phyloP scores from a whole-genome alignment of 2,888 invertebrate genomes.

The Frankliniella fusca region DNA sequence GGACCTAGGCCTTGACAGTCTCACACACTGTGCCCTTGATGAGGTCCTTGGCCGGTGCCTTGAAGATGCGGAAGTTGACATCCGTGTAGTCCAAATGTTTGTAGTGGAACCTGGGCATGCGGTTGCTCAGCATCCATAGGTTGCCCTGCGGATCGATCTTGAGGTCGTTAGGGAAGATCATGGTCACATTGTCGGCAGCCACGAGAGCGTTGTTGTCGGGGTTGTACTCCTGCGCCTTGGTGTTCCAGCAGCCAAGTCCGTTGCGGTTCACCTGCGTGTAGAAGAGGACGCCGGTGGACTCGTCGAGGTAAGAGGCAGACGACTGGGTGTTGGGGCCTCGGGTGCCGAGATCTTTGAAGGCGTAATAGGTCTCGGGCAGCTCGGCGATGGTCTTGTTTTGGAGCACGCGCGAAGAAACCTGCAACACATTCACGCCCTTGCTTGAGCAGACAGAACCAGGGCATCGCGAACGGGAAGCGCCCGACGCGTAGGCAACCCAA shows the following conservation, averaged over 20 bases:
- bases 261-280: conserved; percentile 73
- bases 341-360: conserved; percentile 70
- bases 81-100: conserved; percentile 58
- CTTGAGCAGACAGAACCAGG: conserved; percentile 59
- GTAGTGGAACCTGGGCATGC: conserved; percentile 68
- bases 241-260: conserved; percentile 75
- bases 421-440: no score
- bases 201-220: conserved; percentile 60
- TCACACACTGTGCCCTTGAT: conserved; percentile 64
- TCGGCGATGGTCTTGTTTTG: conserved; percentile 68
- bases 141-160: conserved; percentile 66
- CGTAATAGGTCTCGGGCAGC: conserved; percentile 57
- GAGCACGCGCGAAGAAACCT: conserved; percentile 49
- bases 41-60: conserved; percentile 60
- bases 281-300: conserved; percentile 64
- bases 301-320: conserved; percentile 67
- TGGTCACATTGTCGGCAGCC: conserved; percentile 57
- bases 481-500: background rate
- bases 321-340: conserved; percentile 69
- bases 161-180: conserved; percentile 77
- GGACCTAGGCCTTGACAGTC: conserved; percentile 30
- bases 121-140: conserved; percentile 75
- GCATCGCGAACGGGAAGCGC: conserved; percentile 31
- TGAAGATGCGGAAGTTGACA: conserved; percentile 70
- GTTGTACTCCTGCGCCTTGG: conserved; percentile 58